These are phyloP conservation scores for Monochamus saltuarius DNA, from an alignment of 1,140 invertebrate species.

Conservation along the genomic window DNA sequence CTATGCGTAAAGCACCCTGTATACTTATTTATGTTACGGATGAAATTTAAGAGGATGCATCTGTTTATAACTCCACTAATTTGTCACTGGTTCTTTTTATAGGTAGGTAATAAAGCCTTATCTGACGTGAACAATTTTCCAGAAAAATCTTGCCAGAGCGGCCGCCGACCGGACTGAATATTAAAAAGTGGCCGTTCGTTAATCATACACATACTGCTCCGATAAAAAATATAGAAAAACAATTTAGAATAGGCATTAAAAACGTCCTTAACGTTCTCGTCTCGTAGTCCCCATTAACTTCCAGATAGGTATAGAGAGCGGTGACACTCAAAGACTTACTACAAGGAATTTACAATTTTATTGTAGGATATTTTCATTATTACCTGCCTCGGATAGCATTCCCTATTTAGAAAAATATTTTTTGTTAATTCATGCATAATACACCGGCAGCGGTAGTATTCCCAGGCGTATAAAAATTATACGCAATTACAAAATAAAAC, in stretches of 20 bases:
- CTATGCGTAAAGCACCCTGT: no score
- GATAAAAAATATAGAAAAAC: neutral
- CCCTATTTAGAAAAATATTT: constrained; percentile 38
- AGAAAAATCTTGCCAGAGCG: no score
- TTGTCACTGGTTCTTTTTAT: no score
- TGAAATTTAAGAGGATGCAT: no score
- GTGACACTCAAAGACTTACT: constrained; percentile 38
- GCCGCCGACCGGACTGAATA: no score
- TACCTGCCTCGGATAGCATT: constrained; percentile 38
- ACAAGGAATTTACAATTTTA: constrained; percentile 43
- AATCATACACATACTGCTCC: no score
- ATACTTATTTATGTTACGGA: no score
- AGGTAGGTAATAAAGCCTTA: no score
- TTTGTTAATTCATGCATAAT: constrained; percentile 31
- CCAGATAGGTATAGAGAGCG: constrained; percentile 38
- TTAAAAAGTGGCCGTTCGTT: no score
- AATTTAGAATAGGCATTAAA: constrained; percentile 25
- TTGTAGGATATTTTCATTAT: constrained; percentile 45
- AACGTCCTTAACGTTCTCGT: constrained; percentile 42
- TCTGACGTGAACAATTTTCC: no score
- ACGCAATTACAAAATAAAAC: neutral
- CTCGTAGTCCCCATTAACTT: constrained; percentile 40
- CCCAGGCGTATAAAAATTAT: constrained; percentile 1
- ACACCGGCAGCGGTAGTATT: neutral
- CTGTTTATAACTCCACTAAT: no score